phyloP scores from a whole-genome alignment of 2,113 vertebrate species.

The Thunnus thynnus region DNA sequence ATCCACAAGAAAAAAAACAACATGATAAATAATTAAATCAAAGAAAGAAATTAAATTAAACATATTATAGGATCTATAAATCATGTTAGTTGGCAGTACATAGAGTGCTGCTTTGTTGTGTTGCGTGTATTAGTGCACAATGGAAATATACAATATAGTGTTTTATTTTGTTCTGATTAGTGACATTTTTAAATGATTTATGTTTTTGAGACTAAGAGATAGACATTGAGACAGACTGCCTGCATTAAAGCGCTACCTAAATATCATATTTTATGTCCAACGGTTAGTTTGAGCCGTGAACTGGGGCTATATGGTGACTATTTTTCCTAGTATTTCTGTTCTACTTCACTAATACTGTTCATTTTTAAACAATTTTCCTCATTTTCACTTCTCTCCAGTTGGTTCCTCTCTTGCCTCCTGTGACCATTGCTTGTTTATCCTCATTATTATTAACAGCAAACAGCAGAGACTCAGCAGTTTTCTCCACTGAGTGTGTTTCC shows the following conservation, averaged over 20 bases:
- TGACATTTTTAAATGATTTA: not conserved
- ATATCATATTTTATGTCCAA: not conserved
- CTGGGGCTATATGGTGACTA: not conserved
- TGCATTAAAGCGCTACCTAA: too few relatives aligned
- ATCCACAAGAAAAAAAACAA: too few relatives aligned
- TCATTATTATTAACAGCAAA: constrained; percentile 36
- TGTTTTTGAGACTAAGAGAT: too few relatives aligned
- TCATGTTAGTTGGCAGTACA: not conserved
- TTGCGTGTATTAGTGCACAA: too few relatives aligned
- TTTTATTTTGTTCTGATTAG: not conserved
- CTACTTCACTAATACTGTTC: not conserved
- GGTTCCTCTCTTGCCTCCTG: not conserved
- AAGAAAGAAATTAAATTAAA: too few relatives aligned
- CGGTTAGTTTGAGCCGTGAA: not conserved
- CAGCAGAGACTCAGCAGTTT: constrained; percentile 26
- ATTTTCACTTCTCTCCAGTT: not conserved
- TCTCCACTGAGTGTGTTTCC: constrained; percentile 10
- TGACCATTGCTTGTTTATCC: not conserved
- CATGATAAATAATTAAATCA: too few relatives aligned
- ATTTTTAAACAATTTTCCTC: not conserved
- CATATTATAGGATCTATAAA: not conserved
- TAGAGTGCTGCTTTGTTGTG: not conserved
- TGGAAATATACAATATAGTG: too few relatives aligned
- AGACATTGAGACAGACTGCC: too few relatives aligned
- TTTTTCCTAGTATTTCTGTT: not conserved